Conservation (phyloP, 2,113 vertebrate species). For the cattle (Bos taurus) region DNA sequence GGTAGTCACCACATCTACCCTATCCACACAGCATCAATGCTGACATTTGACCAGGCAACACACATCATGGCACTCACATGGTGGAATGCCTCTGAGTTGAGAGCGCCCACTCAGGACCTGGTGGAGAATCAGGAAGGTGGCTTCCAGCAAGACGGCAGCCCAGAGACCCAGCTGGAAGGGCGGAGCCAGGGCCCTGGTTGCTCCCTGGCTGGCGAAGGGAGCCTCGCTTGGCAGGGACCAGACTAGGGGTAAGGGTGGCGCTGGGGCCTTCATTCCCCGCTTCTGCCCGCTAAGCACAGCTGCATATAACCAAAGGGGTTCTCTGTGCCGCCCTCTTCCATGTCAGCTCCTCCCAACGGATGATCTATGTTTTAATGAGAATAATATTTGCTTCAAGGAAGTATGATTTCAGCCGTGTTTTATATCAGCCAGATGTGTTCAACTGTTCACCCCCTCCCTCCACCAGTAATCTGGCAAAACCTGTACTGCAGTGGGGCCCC, state of each 20-base stretch:
- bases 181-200: not conserved
- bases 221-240: not conserved
- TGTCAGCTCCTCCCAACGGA: not conserved
- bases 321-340: accelerated
- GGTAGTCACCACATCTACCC: not conserved
- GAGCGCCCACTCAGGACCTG: too few species aligned
- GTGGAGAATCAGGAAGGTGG: not conserved
- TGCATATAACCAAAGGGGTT: not conserved
- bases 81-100: not conserved
- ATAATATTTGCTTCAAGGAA: not conserved
- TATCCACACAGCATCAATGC: accelerated
- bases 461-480: not conserved
- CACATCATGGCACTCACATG: accelerated
- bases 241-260: not conserved
- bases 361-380: conserved; percentile 29
- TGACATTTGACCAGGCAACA: accelerated
- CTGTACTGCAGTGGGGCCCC: not conserved
- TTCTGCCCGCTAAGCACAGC: accelerated
- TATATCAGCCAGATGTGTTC: conserved; percentile 24
- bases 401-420: not conserved
- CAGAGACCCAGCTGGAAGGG: not conserved
- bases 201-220: accelerated
- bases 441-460: not conserved
- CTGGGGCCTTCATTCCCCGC: not conserved
- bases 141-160: not conserved